A percentile compares a stretch with the other conserved stretches of the same genome.
phyloP scores from a whole-genome alignment of 1,140 invertebrate genomes.

The Drosophila pseudoobscura region DNA sequence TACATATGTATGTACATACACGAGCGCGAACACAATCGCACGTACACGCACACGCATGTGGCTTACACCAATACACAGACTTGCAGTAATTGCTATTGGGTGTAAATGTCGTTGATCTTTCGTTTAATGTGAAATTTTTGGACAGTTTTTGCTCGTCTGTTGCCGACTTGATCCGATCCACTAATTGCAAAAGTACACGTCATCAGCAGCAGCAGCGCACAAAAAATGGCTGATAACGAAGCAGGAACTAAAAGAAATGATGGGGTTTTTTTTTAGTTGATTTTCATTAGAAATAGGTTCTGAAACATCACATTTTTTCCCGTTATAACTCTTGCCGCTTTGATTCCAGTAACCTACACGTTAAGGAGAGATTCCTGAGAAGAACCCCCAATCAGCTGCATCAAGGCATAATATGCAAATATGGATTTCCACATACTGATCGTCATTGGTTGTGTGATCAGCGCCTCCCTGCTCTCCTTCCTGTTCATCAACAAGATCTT shows the following conservation, averaged over 20 bases:
- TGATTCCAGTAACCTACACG: constrained; percentile 35
- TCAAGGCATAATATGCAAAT: constrained; percentile 76
- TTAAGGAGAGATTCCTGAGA: constrained; percentile 30
- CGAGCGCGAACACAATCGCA: constrained; percentile 10
- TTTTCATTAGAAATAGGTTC: neutral
- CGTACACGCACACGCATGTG: constrained; percentile 12
- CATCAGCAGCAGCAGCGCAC: constrained; percentile 33
- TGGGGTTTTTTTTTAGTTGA: neutral
- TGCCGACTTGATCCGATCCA: constrained; percentile 1
- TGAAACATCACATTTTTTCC: neutral
- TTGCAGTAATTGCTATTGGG: constrained; percentile 37
- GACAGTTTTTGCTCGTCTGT: constrained; percentile 9
- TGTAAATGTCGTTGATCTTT: constrained; percentile 49
- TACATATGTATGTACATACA: constrained; percentile 7
- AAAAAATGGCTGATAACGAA: constrained; percentile 32
- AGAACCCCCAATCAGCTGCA: constrained; percentile 22
- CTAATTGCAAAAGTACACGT: constrained; percentile 56
- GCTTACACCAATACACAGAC: too few species aligned
- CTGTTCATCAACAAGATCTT: constrained; percentile 82
- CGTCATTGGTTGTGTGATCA: constrained; percentile 80
- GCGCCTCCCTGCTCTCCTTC: constrained; percentile 77
- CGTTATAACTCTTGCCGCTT: neutral
- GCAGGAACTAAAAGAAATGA: constrained; percentile 1
- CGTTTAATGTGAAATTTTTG: constrained; percentile 16
- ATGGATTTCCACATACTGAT: constrained; percentile 83